A percentile compares a stretch with the other conserved stretches of the same genome.
Evolutionary conservation across 2,888 invertebrate species (phyloP).

Genomic region (Drosophila anceps): DNA sequence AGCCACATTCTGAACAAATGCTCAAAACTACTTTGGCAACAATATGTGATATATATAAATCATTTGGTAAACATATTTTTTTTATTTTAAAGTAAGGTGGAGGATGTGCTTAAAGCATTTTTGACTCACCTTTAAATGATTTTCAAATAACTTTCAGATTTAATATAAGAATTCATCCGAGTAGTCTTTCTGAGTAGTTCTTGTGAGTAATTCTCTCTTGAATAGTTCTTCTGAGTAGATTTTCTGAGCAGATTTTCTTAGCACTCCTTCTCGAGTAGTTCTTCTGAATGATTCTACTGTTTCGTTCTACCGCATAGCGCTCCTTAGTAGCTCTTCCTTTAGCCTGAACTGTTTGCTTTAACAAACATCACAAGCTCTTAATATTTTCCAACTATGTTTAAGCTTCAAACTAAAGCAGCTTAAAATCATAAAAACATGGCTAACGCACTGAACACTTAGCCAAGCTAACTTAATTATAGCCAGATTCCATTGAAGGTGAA

Average conservation of each 20-base stretch:
- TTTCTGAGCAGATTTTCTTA: not conserved
- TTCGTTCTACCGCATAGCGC: not conserved
- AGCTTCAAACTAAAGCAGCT: not conserved
- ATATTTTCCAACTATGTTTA: not conserved
- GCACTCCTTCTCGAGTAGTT: too few species aligned
- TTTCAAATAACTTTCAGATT: too few species aligned
- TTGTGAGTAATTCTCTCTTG: too few species aligned
- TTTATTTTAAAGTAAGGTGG: too few species aligned
- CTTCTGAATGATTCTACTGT: not conserved
- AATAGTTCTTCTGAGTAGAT: not conserved
- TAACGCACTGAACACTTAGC: not conserved
- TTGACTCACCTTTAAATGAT: too few species aligned
- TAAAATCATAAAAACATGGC: not conserved
- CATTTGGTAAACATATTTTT: too few species aligned
- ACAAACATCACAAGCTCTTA: not conserved
- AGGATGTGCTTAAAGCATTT: too few species aligned
- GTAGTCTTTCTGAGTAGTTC: not conserved
- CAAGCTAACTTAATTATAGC: not conserved
- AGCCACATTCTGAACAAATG: too few species aligned
- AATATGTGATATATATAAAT: too few species aligned
- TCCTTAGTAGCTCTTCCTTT: not conserved
- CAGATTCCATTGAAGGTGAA: not conserved
- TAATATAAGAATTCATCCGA: too few species aligned
- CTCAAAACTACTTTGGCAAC: too few species aligned
- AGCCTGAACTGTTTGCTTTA: not conserved